Conservation (phyloP, 35 echinoderm and acorn worm species). For the Ophiothrix spiculata region DNA sequence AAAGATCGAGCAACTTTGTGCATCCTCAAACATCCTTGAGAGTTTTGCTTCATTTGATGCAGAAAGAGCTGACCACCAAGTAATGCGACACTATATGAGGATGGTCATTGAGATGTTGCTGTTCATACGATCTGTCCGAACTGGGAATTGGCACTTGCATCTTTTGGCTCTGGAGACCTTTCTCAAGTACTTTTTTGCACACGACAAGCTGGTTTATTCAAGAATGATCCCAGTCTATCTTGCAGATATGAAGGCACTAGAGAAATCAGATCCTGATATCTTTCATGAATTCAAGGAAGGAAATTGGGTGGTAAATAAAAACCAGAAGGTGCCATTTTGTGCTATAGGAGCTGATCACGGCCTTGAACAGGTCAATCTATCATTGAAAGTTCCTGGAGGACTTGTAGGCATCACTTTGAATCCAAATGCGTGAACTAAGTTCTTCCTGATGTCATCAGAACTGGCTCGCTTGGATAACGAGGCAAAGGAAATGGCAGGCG, state of each 20-base stretch:
- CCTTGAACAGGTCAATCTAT: constrained; percentile 11
- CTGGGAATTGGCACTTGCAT: too few species aligned
- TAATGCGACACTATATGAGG: neutral
- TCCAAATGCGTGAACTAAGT: neutral
- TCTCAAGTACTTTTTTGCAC: too few species aligned
- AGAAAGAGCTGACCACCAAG: neutral
- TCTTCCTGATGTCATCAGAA: constrained; percentile 32
- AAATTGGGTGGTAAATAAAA: constrained; percentile 38
- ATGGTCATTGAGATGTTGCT: constrained; percentile 1
- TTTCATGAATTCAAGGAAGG: constrained; percentile 11
- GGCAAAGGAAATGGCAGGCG: too few species aligned
- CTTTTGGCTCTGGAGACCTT: too few species aligned
- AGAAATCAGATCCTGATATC: too few species aligned
- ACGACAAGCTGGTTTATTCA: too few species aligned
- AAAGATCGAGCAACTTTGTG: neutral
- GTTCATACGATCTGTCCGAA: neutral
- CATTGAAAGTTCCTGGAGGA: constrained; percentile 38
- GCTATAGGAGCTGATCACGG: constrained; percentile 31
- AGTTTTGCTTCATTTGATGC: neutral
- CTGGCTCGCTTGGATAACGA: constrained; percentile 5
- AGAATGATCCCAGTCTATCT: too few species aligned
- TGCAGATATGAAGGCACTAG: too few species aligned
- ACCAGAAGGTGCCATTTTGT: constrained; percentile 28
- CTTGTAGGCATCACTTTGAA: constrained; percentile 17
- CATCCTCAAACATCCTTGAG: neutral